Evolutionary conservation across 2,113 vertebrate genomes (phyloP).

Genomic region (Pipa parva): DNA sequence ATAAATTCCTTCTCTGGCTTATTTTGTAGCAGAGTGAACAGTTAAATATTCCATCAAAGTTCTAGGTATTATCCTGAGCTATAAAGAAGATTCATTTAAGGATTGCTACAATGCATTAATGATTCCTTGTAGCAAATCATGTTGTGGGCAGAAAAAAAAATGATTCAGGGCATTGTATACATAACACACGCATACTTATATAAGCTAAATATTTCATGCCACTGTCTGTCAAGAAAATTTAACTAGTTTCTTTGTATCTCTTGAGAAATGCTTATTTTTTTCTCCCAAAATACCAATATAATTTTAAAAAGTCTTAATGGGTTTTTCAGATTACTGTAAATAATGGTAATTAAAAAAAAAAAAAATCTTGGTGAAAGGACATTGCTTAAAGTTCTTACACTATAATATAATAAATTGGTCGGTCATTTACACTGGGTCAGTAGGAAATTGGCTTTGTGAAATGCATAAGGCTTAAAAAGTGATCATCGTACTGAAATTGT

Average conservation of each 20-base stretch:
- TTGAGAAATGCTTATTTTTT: neutral
- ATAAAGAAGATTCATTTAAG: too few relatives aligned
- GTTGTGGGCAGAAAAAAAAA: too few relatives aligned
- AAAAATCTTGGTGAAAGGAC: neutral
- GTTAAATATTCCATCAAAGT: too few relatives aligned
- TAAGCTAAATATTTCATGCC: neutral
- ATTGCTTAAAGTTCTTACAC: neutral
- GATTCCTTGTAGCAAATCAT: too few relatives aligned
- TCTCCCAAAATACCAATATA: neutral
- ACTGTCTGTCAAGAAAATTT: neutral
- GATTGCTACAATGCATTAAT: too few relatives aligned
- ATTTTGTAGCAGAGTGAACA: too few relatives aligned
- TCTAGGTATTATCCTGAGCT: too few relatives aligned
- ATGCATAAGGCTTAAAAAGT: conserved; percentile 3
- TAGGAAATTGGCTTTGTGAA: neutral
- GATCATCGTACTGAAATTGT: neutral
- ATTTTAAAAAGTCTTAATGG: neutral
- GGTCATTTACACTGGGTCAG: neutral
- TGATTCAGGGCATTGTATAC: too few relatives aligned
- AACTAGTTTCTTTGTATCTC: neutral
- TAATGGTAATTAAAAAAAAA: neutral
- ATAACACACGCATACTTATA: too few relatives aligned
- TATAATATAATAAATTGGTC: neutral
- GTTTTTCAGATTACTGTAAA: neutral
- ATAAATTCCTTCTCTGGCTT: too few relatives aligned